Base-by-base conservation (phyloP, 2,113 vertebrate genomes). In the Bostrychus sinensis region DNA sequence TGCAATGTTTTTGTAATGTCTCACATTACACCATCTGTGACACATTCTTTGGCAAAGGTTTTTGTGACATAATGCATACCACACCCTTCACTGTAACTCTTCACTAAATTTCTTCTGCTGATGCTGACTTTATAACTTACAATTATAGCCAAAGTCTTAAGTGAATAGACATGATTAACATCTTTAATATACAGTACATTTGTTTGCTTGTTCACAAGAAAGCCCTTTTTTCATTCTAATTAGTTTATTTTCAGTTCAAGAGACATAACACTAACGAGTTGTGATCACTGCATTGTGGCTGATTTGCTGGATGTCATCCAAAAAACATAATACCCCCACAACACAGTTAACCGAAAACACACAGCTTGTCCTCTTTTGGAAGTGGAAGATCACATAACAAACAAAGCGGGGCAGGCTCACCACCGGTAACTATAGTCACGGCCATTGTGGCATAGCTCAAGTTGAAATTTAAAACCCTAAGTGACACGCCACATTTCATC, bases 391-490 rank as follows among this genome's bases (percentile, higher is more conserved):
- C 61, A 70, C 71, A 77, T 62, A 79, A 48, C 63, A 73, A 72
- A 73, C 70, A n/a, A 66, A 42, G 32, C 34, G 13, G 36, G 41
- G 62, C 55, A 23, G 38, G 50, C 48, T 59, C 26, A 26, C 55
- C 72, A 16, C 25, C 45, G 11, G 72, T 55, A 42, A 82, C 61
- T 34, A 32, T 25, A 57, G 66, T 16, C 59, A 1, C 16, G 0
- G 61, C 54, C 56, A 67, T 74, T 82, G 77, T 70, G 22, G 26
- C 19, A 2, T 46, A 41, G 60, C 59, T 20, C 56, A 32, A 46
- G 74, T 36, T 62, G 74, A 70, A 89, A 81, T 66, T 53, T 56
- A 46, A 88, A 66, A 70, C 75, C 25, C 7, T 28, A 51, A 48
- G 20, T 48, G 55, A 34, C 75, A 80, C 79, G 25, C 71, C 79